phyloP scores from a whole-genome alignment of 1,140 invertebrate species.

The Pseudachorutes palmiensis region DNA sequence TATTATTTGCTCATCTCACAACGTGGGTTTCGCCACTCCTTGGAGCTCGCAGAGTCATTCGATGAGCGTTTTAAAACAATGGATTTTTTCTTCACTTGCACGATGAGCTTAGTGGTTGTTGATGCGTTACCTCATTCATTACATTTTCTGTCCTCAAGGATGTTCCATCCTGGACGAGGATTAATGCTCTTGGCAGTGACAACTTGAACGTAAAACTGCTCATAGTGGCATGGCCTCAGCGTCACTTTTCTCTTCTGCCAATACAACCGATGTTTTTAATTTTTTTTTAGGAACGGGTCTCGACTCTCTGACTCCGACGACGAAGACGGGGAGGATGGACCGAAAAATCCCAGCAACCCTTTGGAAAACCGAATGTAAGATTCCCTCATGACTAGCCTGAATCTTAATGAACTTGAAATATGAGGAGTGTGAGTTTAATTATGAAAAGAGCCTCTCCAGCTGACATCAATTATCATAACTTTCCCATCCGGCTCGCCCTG shows the following conservation, averaged over 20 bases:
- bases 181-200: constrained; percentile 4
- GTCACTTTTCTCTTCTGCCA: background rate
- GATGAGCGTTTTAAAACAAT: background rate
- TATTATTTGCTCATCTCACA: background rate
- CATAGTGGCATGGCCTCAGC: background rate
- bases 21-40: background rate
- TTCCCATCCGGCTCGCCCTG: background rate
- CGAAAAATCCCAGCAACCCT: constrained; percentile 34
- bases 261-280: background rate
- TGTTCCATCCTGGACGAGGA: background rate
- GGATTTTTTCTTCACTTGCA: background rate
- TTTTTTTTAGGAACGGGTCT: constrained; percentile 3
- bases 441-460: background rate
- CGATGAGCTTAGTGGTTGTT: background rate
- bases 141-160: constrained; percentile 3
- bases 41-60: background rate
- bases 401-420: background rate
- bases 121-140: constrained; percentile 12
- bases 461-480: constrained; percentile 13
- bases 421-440: background rate
- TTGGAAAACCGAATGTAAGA: constrained; percentile 34
- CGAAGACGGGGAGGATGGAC: constrained; percentile 21
- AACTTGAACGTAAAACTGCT: too few relatives aligned
- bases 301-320: background rate
- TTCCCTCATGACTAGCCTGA: background rate